These are phyloP conservation scores for Clarias batrachus DNA, from an alignment of 2,113 vertebrate species.

Conservation along the genomic window DNA sequence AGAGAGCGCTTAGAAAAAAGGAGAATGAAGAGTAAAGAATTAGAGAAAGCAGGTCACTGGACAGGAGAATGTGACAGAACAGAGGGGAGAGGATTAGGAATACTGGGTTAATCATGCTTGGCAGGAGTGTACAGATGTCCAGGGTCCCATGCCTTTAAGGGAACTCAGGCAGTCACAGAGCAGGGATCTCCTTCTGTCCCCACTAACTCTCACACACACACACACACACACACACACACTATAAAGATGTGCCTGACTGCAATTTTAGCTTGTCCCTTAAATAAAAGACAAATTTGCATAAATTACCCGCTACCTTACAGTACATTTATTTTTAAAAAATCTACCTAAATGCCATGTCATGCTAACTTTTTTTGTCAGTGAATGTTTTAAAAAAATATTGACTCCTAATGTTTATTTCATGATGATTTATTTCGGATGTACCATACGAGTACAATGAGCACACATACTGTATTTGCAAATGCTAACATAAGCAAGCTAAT, in stretches of 20 bases:
- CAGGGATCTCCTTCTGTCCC: conserved; percentile 21
- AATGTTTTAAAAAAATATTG: neutral
- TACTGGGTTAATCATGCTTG: conserved; percentile 40
- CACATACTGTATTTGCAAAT: neutral
- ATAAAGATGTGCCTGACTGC: neutral
- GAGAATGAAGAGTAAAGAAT: neutral
- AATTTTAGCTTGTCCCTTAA: neutral
- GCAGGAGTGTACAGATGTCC: conserved; percentile 49
- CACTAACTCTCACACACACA: neutral
- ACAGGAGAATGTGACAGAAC: neutral
- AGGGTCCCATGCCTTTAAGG: conserved; percentile 37
- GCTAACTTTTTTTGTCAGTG: neutral
- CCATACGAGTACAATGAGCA: neutral
- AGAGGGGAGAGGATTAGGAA: conserved; percentile 34
- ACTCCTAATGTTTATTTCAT: neutral
- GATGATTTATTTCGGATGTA: neutral
- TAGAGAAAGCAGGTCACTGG: conserved; percentile 11
- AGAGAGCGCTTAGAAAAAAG: neutral
- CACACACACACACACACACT: neutral
- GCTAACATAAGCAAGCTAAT: neutral
- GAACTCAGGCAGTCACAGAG: conserved; percentile 23
- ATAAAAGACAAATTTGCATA: neutral
- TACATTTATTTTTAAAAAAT: neutral
- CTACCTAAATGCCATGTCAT: neutral
- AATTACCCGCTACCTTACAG: neutral